A percentile compares a stretch with the other conserved stretches of the same genome.
Evolutionary conservation across 2,113 vertebrate species (phyloP).

Genomic region (Lepus europaeus): DNA sequence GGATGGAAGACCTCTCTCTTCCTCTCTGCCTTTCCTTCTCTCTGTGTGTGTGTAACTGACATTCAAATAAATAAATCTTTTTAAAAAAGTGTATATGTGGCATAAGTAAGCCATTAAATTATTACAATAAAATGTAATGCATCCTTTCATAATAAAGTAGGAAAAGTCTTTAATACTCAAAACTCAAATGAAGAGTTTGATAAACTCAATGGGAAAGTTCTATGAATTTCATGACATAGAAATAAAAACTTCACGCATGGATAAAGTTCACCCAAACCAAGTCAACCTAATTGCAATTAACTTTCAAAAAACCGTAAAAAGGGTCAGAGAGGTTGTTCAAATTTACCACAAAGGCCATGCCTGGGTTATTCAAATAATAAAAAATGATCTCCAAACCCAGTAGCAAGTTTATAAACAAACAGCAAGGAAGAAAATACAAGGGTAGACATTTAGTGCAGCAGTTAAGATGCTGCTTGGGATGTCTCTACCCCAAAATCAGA

Average conservation of each 20-base stretch:
- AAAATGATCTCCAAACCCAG: not conserved
- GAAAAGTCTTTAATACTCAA: not conserved
- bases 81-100: not conserved
- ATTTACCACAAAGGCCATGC: not conserved
- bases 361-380: not conserved
- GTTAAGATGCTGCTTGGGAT: too few relatives aligned
- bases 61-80: too few relatives aligned
- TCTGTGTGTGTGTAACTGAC: too few relatives aligned
- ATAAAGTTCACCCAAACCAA: not conserved
- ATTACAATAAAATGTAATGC: not conserved
- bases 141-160: not conserved
- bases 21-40: too few relatives aligned
- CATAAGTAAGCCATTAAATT: not conserved
- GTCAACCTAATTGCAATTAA: not conserved
- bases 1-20: too few relatives aligned
- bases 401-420: not conserved
- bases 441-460: too few relatives aligned
- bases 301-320: not conserved
- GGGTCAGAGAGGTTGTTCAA: rapidly evolving
- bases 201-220: not conserved
- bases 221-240: not conserved
- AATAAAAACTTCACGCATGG: not conserved
- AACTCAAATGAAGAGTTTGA: not conserved
- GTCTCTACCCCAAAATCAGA: too few relatives aligned
- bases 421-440: not conserved